These are phyloP conservation scores for Chaunax sp. DNA, from an alignment of 2,797 vertebrate species.

Conservation along the genomic window DNA sequence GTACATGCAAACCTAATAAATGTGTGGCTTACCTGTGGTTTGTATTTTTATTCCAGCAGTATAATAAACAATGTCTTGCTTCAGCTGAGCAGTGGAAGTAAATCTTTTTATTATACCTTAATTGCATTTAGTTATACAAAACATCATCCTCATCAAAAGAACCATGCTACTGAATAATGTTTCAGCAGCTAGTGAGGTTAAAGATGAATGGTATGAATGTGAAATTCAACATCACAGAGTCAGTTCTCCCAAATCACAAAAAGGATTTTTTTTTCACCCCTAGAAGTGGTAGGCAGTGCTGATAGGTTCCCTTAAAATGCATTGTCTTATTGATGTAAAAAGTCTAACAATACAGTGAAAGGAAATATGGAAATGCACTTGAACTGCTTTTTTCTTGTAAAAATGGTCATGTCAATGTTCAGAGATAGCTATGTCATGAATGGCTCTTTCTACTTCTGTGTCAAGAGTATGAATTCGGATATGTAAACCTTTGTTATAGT, in stretches of 20 bases:
- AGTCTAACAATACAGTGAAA: background rate
- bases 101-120: background rate
- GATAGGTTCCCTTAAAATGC: background rate
- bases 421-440: background rate
- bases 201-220: background rate
- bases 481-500: constrained; percentile 6
- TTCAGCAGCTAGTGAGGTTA: background rate
- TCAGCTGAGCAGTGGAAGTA: background rate
- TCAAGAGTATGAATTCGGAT: constrained; percentile 18
- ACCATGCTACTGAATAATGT: background rate
- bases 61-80: background rate
- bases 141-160: too few relatives aligned
- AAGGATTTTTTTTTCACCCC: background rate
- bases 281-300: background rate
- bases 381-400: background rate
- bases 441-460: constrained; percentile 1
- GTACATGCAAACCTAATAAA: background rate
- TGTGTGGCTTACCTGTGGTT: background rate
- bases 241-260: background rate
- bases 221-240: background rate
- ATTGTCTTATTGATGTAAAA: background rate
- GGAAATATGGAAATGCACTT: background rate
- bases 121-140: background rate
- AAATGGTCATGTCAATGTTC: background rate
- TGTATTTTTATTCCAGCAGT: background rate